phyloP scores from a whole-genome alignment of 2,888 invertebrate species.

The Drosophila prostipennis region DNA sequence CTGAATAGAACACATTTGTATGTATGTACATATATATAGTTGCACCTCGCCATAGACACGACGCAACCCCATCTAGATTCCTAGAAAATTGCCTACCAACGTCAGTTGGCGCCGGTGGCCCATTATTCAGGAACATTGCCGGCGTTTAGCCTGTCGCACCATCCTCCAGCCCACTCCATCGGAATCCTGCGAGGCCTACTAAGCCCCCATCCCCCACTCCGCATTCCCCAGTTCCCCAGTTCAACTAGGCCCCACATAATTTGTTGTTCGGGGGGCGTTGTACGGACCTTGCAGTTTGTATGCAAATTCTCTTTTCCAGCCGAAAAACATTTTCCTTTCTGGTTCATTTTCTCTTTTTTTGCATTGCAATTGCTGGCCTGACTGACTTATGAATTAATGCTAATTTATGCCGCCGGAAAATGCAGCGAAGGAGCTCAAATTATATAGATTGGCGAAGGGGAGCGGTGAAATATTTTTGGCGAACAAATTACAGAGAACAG shows the following conservation, averaged over 20 bases:
- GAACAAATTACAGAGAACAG: not conserved
- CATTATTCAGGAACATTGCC: conserved; percentile 51
- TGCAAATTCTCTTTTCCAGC: conserved; percentile 58
- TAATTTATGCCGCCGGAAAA: conserved; percentile 66
- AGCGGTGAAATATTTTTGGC: conserved; percentile 22
- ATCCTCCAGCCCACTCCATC: not conserved
- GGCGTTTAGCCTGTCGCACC: conserved; percentile 50
- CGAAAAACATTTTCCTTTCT: conserved; percentile 45
- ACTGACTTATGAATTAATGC: conserved; percentile 62
- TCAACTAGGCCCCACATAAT: conserved; percentile 32
- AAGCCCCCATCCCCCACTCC: not conserved
- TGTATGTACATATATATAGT: conserved; percentile 2
- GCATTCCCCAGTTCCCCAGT: no score
- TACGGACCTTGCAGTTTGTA: conserved; percentile 55
- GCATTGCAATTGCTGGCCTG: conserved; percentile 30
- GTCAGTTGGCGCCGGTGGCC: conserved; percentile 51
- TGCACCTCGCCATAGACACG: conserved; percentile 14
- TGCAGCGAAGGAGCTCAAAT: conserved; percentile 47
- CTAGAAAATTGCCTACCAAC: conserved; percentile 57
- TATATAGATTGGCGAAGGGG: conserved; percentile 32
- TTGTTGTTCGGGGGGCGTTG: conserved; percentile 44
- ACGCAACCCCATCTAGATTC: conserved; percentile 37
- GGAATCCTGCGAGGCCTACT: not conserved
- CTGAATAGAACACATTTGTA: not conserved
- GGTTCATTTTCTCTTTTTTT: conserved; percentile 27